Evolutionary conservation across 92 coral and sea anemone species (phyloP), one percentile per base, ranked within the genome.

Genomic region (Scolanthus callimorphus): DNA sequence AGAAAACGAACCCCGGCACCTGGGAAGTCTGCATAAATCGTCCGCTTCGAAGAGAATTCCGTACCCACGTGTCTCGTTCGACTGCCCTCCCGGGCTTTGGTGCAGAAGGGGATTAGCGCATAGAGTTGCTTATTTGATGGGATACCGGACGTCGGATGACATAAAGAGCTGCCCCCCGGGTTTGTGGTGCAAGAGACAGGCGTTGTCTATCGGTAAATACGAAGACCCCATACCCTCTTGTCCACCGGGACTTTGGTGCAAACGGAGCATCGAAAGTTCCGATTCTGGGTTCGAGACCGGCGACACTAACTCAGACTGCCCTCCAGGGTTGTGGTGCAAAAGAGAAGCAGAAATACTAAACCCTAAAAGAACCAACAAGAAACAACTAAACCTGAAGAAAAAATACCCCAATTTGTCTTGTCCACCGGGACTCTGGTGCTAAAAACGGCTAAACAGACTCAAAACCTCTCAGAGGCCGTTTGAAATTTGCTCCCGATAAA

Each of bases 261-360:
- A 73, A 31, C 31, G 73, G 65, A 55, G 47, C 1, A 3, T 23
- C 23, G 0, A 54, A 1, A 4, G 29, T 34, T 30, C 17, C 10
- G 29, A 43, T 11, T 31, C 29, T 13, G 19, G 1, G 4, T 12
- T 30, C 1, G 11, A 24, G 55, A 27, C 54, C 11, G 45, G 24
- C 19, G 41, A 45, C 26, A 12, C 47, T 2, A 31, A 17, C 28
- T 25, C 68, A 11, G 27, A 41, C 17, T 77, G 83, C 29, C 77
- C 83, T 17, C 83, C 83, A 49, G 90, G 90, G 9, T 72, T 83
- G 2, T 83, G 90, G 90, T 85, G 92, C 56, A 80, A 73, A 30
- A 39, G 87, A 74, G 27, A 17, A 67, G 60, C 59, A 70, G 25
- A 17, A 59, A 59, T 34, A 6, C 41, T 6, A 60, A 55, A 60